Base-by-base conservation (phyloP, 2,113 vertebrate species). In the Recurvirostra avosetta region DNA sequence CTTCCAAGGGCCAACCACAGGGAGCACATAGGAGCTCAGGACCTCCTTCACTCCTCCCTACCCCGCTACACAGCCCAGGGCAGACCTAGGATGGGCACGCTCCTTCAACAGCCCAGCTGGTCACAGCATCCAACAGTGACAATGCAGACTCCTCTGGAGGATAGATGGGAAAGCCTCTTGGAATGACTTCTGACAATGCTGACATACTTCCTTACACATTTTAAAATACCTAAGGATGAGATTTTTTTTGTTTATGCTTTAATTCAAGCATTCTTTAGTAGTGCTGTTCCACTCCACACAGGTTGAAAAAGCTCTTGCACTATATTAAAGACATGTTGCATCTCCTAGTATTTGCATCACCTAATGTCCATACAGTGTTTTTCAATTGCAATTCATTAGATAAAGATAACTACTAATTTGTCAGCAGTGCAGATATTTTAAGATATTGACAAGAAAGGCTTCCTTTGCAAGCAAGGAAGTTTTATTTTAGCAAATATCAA, bases 11-110 rank as follows among this genome's bases (percentile, higher is more conserved):
- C 21, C 2, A 0, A 7, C 0, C 1, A 2, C 61, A 41, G 40
- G 34, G 30, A 0, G 0, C 6, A 43, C 55, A 47, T 53, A 36
- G 34, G 30, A 0, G 0, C 6, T 47, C 59, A 47, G 58, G 38
- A 30, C 12, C 47, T 78, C 38, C 65, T 67, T 17, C 26, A 30
- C 25, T 41, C 30, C 36, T 50, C 53, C 29, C 14, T 11, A 59
- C 19, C 21, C 10, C 1, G 0, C 20, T 18, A 3, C 0, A 23
- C 26, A 65, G 34, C 8, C 47, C 18, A 41, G 13, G 32, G 13
- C 0, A 62, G 43, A 75, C 9, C 66, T 52, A 13, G 2, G 6
- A 75, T 3, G 5, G 32, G 18, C 4, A 3, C 0, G 0, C 5
- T 80, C 36, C 62, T 61, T 79, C 76, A 40, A 23, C 41, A 78